Conservation (phyloP, 2,113 vertebrate species). For the Spea bombifrons region DNA sequence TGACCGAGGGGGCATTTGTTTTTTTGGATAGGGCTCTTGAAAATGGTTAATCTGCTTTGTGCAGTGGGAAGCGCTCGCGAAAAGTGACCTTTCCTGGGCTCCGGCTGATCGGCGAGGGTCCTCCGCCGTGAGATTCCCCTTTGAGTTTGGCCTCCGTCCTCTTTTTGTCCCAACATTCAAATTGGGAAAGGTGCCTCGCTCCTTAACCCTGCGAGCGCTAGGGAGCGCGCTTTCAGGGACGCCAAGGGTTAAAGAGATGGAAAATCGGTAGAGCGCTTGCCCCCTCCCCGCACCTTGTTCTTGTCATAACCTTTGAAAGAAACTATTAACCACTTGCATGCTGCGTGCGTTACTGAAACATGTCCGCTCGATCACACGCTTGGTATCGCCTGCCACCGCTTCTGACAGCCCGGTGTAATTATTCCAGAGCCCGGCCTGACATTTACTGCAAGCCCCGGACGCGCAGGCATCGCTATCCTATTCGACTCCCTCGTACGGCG, state of each 20-base stretch:
- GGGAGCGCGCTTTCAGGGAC: neutral
- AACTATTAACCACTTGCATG: neutral
- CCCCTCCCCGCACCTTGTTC: constrained; percentile 43
- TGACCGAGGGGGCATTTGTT: constrained; percentile 65
- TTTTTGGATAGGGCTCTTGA: constrained; percentile 59
- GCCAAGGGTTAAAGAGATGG: constrained; percentile 39
- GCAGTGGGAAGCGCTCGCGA: constrained; percentile 67
- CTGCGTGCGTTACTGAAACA: neutral
- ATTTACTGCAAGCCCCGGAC: neutral
- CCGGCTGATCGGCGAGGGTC: constrained; percentile 30
- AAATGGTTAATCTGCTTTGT: constrained; percentile 63
- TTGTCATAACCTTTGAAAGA: constrained; percentile 52
- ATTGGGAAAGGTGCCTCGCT: constrained; percentile 52
- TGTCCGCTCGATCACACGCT: neutral
- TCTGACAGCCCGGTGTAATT: neutral
- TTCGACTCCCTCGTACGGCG: neutral
- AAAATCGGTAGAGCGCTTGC: constrained; percentile 27
- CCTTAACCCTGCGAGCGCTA: constrained; percentile 35
- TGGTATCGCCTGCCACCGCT: neutral
- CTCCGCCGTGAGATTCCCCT: neutral
- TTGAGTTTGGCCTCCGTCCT: too few species aligned
- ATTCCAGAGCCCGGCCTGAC: neutral
- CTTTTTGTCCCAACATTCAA: constrained; percentile 54
- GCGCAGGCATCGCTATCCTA: neutral
- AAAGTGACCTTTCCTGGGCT: constrained; percentile 61